These are phyloP conservation scores for Pipra filicauda DNA, from an alignment of 2,113 vertebrate species.

Conservation along the genomic window DNA sequence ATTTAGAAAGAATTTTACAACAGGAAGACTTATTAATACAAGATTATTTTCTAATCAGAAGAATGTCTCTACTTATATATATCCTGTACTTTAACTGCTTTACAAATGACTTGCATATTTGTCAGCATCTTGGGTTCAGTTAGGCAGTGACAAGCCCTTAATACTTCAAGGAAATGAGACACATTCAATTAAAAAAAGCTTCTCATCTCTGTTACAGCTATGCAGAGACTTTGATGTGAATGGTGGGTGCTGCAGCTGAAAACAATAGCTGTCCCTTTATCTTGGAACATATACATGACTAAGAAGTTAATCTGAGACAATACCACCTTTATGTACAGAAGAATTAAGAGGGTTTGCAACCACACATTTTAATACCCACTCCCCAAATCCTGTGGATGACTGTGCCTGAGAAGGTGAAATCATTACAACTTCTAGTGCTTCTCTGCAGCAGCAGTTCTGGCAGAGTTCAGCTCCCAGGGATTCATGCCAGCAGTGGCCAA, in stretches of 20 bases:
- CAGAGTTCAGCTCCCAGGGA: not conserved
- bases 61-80: not conserved
- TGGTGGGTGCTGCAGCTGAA: not conserved
- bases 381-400: not conserved
- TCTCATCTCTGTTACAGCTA: not conserved
- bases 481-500: not conserved
- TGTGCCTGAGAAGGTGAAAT: not conserved
- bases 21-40: constrained; percentile 23
- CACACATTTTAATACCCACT: not conserved
- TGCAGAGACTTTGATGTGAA: not conserved
- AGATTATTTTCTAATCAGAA: constrained; percentile 38
- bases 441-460: not conserved
- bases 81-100: constrained; percentile 20
- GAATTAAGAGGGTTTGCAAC: not conserved
- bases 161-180: constrained; percentile 16
- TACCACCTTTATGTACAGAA: not conserved
- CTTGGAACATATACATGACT: not conserved
- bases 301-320: not conserved
- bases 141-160: constrained; percentile 4
- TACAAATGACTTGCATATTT: not conserved
- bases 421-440: not conserved
- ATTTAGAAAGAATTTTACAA: constrained; percentile 37
- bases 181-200: not conserved
- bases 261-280: not conserved
- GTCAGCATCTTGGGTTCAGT: not conserved